Evolutionary conservation across 2,888 invertebrate species (phyloP), one percentile per base, ranked within the genome.

Genomic region (Schrankia costaestrigalis): DNA sequence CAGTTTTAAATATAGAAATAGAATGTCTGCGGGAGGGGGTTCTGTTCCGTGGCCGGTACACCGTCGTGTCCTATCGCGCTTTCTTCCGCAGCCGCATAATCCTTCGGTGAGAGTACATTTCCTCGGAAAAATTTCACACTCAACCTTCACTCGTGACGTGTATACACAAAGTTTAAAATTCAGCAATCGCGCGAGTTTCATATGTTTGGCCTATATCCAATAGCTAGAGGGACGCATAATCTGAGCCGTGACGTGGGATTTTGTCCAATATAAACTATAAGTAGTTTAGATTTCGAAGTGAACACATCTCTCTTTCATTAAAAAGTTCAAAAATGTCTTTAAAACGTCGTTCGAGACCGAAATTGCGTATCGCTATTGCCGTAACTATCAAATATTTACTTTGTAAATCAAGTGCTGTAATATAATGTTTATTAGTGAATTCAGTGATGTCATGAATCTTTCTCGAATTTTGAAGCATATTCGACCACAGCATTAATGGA

Each of bases 41-140:
- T 91, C 91, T 73, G 92, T 90, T 61, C 94, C 93, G 73, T 94
- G 94, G 94, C 92, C 93, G 49, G 90, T 94, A 56, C 90, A 89
- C 63, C 91, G 91, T 61, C 91, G 83, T 76, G 79, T 86, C 79
- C 81, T 85, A 71, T 71, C 84, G 67, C 85, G 87, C 62, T 86
- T 80, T 68, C 57, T 77, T 57, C 75, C 77, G 62, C 76, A 72
- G 58, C 60, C 70, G 51, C 70, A 70, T 56, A 73, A 79, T 74
- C 79, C 85, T 79, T 75, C 72, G 86, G 86, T 86, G 81, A 85
- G 84, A 76, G 71, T 69, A 57, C 47, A 53, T 66, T 77, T 71
- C 64, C 56, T 66, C 44, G 53, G 62, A n/a, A n/a, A n/a, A 69
- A 68, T 62, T 63, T 68, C 61, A 33, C 47, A 43, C 39, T 47